phyloP scores from a whole-genome alignment of 92 coral and sea anemone genomes.

The Porites divaricata region DNA sequence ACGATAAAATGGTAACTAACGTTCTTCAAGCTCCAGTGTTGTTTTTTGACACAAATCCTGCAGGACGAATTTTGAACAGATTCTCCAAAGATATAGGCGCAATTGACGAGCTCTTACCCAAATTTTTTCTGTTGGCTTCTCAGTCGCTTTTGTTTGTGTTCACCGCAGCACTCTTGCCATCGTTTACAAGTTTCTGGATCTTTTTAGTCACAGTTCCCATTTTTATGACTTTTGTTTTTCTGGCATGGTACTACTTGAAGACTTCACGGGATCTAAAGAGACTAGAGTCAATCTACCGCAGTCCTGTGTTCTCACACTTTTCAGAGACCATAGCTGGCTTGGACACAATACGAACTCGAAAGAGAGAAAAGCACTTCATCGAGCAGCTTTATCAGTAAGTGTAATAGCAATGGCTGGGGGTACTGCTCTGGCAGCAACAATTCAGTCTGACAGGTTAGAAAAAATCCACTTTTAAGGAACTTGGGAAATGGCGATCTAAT shows the following conservation, averaged over 20 bases:
- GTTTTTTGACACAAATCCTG: slow-evolving; percentile 60
- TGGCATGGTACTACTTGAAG: slow-evolving; percentile 55
- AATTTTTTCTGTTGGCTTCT: slow-evolving; percentile 1
- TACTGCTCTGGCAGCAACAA: too few relatives aligned
- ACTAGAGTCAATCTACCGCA: slow-evolving; percentile 55
- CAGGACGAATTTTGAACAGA: slow-evolving; percentile 61
- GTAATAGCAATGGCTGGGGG: background rate
- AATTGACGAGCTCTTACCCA: slow-evolving; percentile 46
- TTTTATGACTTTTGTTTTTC: background rate
- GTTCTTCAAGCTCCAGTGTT: slow-evolving; percentile 37
- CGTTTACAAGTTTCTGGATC: slow-evolving; percentile 20
- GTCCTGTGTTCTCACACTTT: slow-evolving; percentile 61
- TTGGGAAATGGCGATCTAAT: too few relatives aligned
- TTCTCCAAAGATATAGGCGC: slow-evolving; percentile 54
- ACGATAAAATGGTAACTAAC: slow-evolving; percentile 16
- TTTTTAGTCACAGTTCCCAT: slow-evolving; percentile 4
- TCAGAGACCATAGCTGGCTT: slow-evolving; percentile 55
- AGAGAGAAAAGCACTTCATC: slow-evolving; percentile 19
- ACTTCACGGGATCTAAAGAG: slow-evolving; percentile 66
- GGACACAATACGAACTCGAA: slow-evolving; percentile 43
- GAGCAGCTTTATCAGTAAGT: slow-evolving; percentile 12
- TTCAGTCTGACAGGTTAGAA: too few relatives aligned
- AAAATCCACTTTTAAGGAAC: too few relatives aligned
- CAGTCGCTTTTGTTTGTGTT: slow-evolving; percentile 5
- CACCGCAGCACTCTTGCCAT: slow-evolving; percentile 12